phyloP scores from a whole-genome alignment of 2,797 vertebrate species.

The Phrynocephalus forsythii region DNA sequence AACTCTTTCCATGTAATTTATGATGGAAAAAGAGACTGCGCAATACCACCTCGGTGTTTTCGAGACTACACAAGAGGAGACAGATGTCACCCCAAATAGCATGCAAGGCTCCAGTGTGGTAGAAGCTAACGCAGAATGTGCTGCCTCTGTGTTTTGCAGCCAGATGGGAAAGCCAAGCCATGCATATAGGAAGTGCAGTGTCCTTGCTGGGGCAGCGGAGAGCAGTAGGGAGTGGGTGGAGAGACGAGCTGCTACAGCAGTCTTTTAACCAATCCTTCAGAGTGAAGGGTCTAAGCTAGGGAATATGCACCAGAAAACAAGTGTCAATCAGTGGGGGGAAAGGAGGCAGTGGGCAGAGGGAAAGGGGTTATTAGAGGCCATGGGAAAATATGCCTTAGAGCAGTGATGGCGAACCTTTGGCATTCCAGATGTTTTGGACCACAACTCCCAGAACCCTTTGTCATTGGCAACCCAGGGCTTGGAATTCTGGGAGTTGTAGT shows the following conservation, averaged over 20 bases:
- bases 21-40: constrained; percentile 12
- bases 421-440: too few relatives aligned
- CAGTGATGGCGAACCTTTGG: too few relatives aligned
- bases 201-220: background rate
- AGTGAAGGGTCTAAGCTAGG: background rate
- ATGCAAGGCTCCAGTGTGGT: background rate
- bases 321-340: background rate
- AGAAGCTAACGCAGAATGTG: background rate
- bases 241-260: background rate
- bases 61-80: background rate
- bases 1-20: background rate
- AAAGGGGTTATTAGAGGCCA: background rate
- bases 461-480: too few relatives aligned
- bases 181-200: background rate
- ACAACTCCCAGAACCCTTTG: too few relatives aligned
- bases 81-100: constrained; percentile 16
- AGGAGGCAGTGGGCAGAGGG: background rate
- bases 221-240: too few relatives aligned
- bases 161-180: constrained; percentile 13
- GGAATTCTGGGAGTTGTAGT: too few relatives aligned
- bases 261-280: background rate
- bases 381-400: too few relatives aligned
- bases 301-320: background rate
- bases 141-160: background rate
- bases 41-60: fast-evolving